Evolutionary conservation across 2,888 invertebrate species (phyloP).

Genomic region (Alloscopus bannaensis): DNA sequence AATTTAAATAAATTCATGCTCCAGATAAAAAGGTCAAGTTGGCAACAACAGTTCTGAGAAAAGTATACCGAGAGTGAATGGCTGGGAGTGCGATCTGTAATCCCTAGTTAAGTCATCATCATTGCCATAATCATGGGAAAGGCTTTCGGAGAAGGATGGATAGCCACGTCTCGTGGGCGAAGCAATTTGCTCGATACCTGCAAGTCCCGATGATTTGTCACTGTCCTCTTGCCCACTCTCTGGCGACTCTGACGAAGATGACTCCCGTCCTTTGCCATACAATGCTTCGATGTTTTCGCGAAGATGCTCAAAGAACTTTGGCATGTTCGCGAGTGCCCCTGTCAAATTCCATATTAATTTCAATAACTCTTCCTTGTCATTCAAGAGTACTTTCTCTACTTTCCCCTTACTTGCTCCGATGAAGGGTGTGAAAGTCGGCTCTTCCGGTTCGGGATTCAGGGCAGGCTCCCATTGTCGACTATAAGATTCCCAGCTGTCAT

Average conservation of each 20-base stretch:
- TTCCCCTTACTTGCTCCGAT: slow-evolving; percentile 65
- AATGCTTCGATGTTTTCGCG: slow-evolving; percentile 62
- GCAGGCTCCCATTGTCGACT: slow-evolving; percentile 41
- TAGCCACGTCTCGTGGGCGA: slow-evolving; percentile 52
- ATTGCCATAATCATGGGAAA: neutral
- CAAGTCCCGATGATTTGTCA: slow-evolving; percentile 30
- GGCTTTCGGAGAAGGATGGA: slow-evolving; percentile 39
- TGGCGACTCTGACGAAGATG: neutral
- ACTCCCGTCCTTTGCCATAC: slow-evolving; percentile 23
- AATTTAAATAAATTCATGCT: neutral
- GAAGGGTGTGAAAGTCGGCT: slow-evolving; percentile 56
- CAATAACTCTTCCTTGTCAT: neutral
- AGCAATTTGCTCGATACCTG: slow-evolving; percentile 41
- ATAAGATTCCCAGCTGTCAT: slow-evolving; percentile 52
- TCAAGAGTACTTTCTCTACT: no score
- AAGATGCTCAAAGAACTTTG: slow-evolving; percentile 65
- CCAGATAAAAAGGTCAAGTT: neutral
- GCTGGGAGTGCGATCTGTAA: slow-evolving; percentile 15
- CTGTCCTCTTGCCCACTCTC: slow-evolving; percentile 24
- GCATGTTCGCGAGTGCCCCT: slow-evolving; percentile 66
- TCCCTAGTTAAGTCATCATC: slow-evolving; percentile 20
- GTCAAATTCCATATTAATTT: slow-evolving; percentile 23
- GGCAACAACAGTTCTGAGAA: no score
- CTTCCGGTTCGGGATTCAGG: slow-evolving; percentile 36
- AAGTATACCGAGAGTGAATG: slow-evolving; percentile 15